Base-by-base conservation (phyloP, 2,888 invertebrate species). In the Idaea aversata region DNA sequence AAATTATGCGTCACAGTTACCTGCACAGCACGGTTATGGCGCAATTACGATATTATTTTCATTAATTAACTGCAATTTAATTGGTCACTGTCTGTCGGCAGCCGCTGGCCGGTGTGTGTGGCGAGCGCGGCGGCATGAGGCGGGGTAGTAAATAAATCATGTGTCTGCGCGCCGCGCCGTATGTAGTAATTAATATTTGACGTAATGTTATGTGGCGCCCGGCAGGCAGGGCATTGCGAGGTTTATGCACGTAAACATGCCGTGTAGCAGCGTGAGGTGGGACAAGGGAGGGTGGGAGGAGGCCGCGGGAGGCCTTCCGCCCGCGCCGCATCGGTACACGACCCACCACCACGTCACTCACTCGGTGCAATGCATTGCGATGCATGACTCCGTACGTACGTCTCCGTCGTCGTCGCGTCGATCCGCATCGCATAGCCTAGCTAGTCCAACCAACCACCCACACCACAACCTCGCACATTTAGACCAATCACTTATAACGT, bases 361-460 rank as follows among this genome's bases (percentile, higher is more conserved):
- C 47, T 47, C 47, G 10, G 47, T 47, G 47, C 47, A 47, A 13
- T 47, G 47, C 47, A 47, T 47, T 47, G 47, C 47, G 47, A 13
- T 47, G 47, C 47, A 47, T 47, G 47, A 47, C 47, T 47, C 47
- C 47, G 47, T 47, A 3, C 47, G 47, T 10, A 2, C 47, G 3
- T 10, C 10, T 13, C 10, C 47, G 7, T 6, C 7, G n/a, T n/a
- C 13, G 13, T 5, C 47, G 7, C 38, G 13, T 47, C 25, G 25
- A 3, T 25, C 25, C 25, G 25, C 25, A 3, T 25, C 25, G 25
- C 25, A 25, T 25, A 25, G 15, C n/a, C 58, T 70, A 70, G 73
- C 78, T 80, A 82, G 15, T 7, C 81, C 82, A 82, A 79, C 70
- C 75, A 72, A 65, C 68, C 25, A 57, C 57, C 57, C 15, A 58